phyloP scores from a whole-genome alignment of 2,888 invertebrate species.

The Caenorhabditis wallacei region DNA sequence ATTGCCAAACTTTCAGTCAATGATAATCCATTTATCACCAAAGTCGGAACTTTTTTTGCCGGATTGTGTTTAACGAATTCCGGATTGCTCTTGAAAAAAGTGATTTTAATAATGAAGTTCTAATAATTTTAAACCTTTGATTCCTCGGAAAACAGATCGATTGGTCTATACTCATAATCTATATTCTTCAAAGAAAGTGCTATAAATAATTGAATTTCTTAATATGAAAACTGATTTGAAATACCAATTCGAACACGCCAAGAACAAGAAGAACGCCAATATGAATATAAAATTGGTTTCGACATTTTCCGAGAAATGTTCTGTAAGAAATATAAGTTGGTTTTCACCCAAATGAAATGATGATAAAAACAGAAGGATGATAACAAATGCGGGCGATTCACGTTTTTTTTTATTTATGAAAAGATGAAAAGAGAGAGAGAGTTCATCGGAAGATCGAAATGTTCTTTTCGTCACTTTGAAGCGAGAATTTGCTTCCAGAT shows the following conservation, averaged over 20 bases:
- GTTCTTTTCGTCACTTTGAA: background rate
- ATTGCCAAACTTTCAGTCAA: slow-evolving; percentile 88
- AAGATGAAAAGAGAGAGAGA: background rate
- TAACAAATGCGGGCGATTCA: background rate
- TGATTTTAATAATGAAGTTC: background rate
- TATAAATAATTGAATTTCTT: slow-evolving; percentile 83
- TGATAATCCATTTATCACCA: slow-evolving; percentile 85
- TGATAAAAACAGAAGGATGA: background rate
- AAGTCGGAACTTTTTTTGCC: slow-evolving; percentile 94
- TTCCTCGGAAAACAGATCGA: slow-evolving; percentile 67
- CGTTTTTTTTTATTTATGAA: background rate
- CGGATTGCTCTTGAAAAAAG: slow-evolving; percentile 25
- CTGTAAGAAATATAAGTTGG: background rate
- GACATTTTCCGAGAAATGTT: background rate
- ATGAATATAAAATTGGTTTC: slow-evolving; percentile 34
- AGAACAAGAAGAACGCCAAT: slow-evolving; percentile 28
- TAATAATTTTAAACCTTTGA: slow-evolving; percentile 26
- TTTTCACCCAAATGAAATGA: background rate
- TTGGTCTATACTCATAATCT: slow-evolving; percentile 88
- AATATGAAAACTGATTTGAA: background rate
- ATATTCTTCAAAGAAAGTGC: slow-evolving; percentile 95
- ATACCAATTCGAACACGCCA: slow-evolving; percentile 32
- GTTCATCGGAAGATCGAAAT: background rate
- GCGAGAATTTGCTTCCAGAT: background rate
- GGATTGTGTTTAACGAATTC: slow-evolving; percentile 91